A percentile compares a stretch with the other conserved stretches of the same genome.
These are phyloP conservation scores for Phorcus lineatus DNA, from an alignment of 2,888 invertebrate genomes.

Conservation along the genomic window DNA sequence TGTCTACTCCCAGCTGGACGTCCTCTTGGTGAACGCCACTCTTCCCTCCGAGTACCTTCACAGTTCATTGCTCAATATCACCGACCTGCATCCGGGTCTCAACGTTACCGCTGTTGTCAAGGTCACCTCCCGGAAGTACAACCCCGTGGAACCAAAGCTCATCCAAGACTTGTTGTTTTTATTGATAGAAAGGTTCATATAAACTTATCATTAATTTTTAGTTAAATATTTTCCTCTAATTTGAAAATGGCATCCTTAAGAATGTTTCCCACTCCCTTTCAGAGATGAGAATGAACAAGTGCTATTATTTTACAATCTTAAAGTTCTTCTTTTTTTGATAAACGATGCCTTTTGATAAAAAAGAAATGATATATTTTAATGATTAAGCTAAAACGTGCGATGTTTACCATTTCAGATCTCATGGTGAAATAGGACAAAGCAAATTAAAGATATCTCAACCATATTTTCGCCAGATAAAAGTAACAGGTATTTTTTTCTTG, in stretches of 20 bases:
- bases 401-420: background rate
- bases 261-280: no score
- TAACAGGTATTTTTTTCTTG: background rate
- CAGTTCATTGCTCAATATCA: conserved; percentile 18
- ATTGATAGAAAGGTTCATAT: background rate
- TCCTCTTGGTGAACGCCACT: background rate
- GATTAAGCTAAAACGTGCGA: no score
- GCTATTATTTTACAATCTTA: no score
- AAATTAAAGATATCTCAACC: conserved; percentile 22
- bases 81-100: conserved; percentile 24
- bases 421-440: conserved; percentile 25
- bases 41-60: background rate
- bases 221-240: no score
- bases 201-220: no score
- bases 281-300: no score
- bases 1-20: background rate
- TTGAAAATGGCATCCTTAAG: no score
- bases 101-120: conserved; percentile 18
- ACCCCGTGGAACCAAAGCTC: conserved; percentile 19
- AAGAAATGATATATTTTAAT: no score
- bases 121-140: conserved; percentile 2
- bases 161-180: conserved; percentile 1
- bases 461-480: background rate
- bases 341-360: no score
- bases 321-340: no score